phyloP scores from a whole-genome alignment of 2,888 invertebrate genomes.

The Polydrusus tereticollis region DNA sequence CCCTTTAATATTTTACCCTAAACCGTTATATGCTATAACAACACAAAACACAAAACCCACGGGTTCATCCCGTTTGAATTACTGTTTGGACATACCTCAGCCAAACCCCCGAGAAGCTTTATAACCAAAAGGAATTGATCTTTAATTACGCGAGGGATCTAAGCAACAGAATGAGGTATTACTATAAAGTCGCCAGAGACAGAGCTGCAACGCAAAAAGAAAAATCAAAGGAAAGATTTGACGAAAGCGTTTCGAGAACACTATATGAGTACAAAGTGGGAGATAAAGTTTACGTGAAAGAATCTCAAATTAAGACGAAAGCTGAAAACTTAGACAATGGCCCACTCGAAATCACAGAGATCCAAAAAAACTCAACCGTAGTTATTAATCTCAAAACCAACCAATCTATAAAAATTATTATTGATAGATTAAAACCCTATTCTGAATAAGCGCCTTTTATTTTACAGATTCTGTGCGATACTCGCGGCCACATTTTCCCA shows the following conservation, averaged over 20 bases:
- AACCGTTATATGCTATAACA: conserved; percentile 36
- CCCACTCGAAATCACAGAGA: not conserved
- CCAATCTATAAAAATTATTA: conserved; percentile 25
- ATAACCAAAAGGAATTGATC: no score
- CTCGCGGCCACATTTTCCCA: not conserved
- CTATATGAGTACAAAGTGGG: conserved; percentile 40
- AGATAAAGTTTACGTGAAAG: no score
- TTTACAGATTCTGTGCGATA: conserved; percentile 13
- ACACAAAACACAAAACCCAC: not conserved
- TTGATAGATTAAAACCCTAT: conserved; percentile 33
- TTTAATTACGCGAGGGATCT: conserved; percentile 41
- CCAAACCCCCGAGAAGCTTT: no score
- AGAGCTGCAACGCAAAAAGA: conserved; percentile 24
- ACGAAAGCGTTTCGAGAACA: not conserved
- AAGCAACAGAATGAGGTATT: not conserved
- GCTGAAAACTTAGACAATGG: no score
- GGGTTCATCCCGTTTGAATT: conserved; percentile 36
- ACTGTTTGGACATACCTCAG: no score
- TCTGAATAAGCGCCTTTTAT: not conserved
- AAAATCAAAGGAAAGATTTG: conserved; percentile 32
- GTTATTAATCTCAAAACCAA: not conserved
- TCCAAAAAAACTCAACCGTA: not conserved
- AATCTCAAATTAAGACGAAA: no score
- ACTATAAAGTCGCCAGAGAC: conserved; percentile 23
- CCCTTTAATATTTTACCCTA: conserved; percentile 29